Evolutionary conservation across 2,113 vertebrate species (phyloP).

Genomic region (Bubo blakistoni): DNA sequence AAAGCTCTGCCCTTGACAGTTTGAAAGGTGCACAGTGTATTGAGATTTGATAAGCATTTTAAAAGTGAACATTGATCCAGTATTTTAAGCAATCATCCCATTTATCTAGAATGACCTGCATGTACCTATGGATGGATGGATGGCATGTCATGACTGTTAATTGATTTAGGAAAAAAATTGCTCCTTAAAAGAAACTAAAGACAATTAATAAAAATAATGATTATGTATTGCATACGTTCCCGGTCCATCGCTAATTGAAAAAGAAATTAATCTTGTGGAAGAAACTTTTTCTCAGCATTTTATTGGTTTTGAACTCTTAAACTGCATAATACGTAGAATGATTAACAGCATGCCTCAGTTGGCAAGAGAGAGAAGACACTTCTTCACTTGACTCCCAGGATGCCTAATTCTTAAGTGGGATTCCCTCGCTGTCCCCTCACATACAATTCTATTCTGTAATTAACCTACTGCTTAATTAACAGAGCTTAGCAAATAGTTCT

Average conservation of each 20-base stretch:
- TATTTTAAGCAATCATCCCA: neutral
- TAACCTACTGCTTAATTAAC: slow-evolving; percentile 18
- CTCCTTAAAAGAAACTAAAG: neutral
- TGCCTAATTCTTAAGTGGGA: neutral
- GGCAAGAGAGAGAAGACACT: neutral
- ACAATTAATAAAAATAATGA: neutral
- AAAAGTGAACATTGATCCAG: neutral
- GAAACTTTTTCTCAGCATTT: neutral
- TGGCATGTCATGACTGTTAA: neutral
- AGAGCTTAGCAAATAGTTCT: neutral
- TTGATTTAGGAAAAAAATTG: neutral
- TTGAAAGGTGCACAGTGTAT: neutral
- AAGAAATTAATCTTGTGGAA: neutral
- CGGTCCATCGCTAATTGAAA: neutral
- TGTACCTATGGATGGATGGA: neutral
- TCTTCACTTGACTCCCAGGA: neutral
- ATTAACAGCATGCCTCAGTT: neutral
- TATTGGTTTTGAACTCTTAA: neutral
- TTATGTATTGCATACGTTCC: neutral
- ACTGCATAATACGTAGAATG: neutral
- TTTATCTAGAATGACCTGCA: neutral
- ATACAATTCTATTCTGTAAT: neutral
- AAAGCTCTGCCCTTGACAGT: neutral
- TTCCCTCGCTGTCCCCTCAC: neutral
- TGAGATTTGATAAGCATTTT: slow-evolving; percentile 6